These are phyloP conservation scores for Patiria miniata DNA, from an alignment of 35 echinoderm and acorn worm genomes.

Conservation along the genomic window DNA sequence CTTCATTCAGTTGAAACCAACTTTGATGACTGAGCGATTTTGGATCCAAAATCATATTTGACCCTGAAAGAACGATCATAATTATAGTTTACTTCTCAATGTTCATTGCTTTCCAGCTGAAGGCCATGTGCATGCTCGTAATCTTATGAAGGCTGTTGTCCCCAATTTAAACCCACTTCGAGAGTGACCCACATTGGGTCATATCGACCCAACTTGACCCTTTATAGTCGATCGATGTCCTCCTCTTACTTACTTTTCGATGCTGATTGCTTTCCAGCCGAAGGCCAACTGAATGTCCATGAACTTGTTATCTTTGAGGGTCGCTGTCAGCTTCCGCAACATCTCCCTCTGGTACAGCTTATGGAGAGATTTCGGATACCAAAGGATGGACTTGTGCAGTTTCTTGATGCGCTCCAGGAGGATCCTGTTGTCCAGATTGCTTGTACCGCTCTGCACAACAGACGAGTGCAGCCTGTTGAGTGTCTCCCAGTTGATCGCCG, in stretches of 20 bases:
- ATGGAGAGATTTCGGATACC: conserved; percentile 57
- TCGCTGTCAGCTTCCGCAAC: background rate
- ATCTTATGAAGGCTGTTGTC: too few relatives aligned
- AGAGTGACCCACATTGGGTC: too few relatives aligned
- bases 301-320: conserved; percentile 11
- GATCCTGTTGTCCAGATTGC: conserved; percentile 28
- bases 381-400: conserved; percentile 68
- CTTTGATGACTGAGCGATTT: too few relatives aligned
- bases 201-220: too few relatives aligned
- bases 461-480: conserved; percentile 40
- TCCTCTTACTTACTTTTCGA: conserved; percentile 8
- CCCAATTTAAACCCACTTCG: too few relatives aligned
- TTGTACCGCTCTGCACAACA: conserved; percentile 28
- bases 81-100: too few relatives aligned
- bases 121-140: too few relatives aligned
- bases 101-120: too few relatives aligned
- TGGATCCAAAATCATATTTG: too few relatives aligned
- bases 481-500: conserved; percentile 57
- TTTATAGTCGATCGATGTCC: background rate
- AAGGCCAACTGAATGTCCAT: conserved; percentile 10
- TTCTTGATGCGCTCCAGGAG: background rate
- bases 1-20: too few relatives aligned
- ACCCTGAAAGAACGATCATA: too few relatives aligned
- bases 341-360: conserved; percentile 5
- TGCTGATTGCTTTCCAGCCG: background rate